Evolutionary conservation across 2,113 vertebrate species (phyloP).

Genomic region (Xiphias gladius): DNA sequence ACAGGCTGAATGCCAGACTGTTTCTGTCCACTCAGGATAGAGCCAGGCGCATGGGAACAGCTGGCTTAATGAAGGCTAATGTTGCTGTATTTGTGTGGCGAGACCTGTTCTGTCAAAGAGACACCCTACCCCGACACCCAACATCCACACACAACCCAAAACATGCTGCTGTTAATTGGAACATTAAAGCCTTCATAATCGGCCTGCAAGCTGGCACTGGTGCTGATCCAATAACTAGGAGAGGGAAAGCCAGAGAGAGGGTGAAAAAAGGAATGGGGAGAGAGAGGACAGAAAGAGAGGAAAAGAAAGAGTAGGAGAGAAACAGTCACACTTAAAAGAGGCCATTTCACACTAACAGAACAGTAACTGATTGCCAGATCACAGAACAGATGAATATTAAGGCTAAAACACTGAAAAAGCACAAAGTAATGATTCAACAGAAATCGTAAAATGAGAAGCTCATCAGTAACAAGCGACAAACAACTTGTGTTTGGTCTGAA

Average conservation of each 20-base stretch:
- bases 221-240: constrained; percentile 50
- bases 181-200: constrained; percentile 67
- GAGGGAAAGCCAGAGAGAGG: constrained; percentile 20
- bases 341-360: constrained; percentile 52
- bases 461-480: neutral
- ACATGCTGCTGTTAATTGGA: constrained; percentile 54
- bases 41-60: constrained; percentile 53
- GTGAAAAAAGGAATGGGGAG: neutral
- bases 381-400: constrained; percentile 31
- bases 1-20: constrained; percentile 51
- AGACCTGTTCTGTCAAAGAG: constrained; percentile 32
- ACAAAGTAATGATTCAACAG: constrained; percentile 15
- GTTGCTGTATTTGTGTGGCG: constrained; percentile 20
- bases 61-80: constrained; percentile 62
- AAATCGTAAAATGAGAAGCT: constrained; percentile 9
- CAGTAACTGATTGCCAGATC: constrained; percentile 29
- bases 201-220: constrained; percentile 53
- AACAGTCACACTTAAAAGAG: constrained; percentile 48
- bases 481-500: constrained; percentile 11
- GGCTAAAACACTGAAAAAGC: constrained; percentile 4
- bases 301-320: constrained; percentile 13
- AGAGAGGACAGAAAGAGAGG: neutral
- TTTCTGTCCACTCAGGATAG: constrained; percentile 35
- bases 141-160: constrained; percentile 11
- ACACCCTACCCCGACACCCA: neutral